A percentile compares a stretch with the other conserved stretches of the same genome.
These are phyloP conservation scores for Chloroclysta siterata DNA, from an alignment of 2,888 invertebrate species.

Conservation along the genomic window DNA sequence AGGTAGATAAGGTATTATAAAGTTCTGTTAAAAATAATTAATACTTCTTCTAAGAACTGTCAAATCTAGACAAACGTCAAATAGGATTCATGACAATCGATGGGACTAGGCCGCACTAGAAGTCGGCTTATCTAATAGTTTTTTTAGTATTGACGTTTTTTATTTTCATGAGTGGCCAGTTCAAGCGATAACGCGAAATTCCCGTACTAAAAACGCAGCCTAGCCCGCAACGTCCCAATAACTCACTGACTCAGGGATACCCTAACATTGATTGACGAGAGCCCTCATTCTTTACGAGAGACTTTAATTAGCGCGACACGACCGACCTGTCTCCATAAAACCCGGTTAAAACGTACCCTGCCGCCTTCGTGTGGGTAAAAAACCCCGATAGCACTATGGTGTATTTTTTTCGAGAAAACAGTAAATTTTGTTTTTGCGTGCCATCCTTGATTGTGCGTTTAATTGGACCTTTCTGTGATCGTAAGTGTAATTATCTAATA, in stretches of 20 bases:
- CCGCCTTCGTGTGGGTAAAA: slow-evolving; percentile 17
- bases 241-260: slow-evolving; percentile 60
- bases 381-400: slow-evolving; percentile 22
- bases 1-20: no score
- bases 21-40: no score
- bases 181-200: background rate
- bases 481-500: slow-evolving; percentile 30
- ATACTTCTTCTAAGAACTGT: no score
- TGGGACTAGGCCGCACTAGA: no score
- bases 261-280: slow-evolving; percentile 75
- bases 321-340: slow-evolving; percentile 64
- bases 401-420: slow-evolving; percentile 23
- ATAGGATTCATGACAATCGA: no score
- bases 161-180: no score
- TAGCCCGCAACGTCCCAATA: slow-evolving; percentile 57
- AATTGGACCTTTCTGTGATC: slow-evolving; percentile 31
- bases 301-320: slow-evolving; percentile 74
- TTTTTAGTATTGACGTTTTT: no score
- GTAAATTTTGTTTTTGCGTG: slow-evolving; percentile 30
- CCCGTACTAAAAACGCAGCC: slow-evolving; percentile 12
- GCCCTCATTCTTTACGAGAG: slow-evolving; percentile 71
- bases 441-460: slow-evolving; percentile 30
- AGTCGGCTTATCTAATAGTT: no score
- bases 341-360: slow-evolving; percentile 34
- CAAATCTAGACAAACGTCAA: no score